Evolutionary conservation across 1,140 invertebrate genomes (phyloP), one percentile per base, ranked within the genome.

Genomic region (Drosophila bocki): DNA sequence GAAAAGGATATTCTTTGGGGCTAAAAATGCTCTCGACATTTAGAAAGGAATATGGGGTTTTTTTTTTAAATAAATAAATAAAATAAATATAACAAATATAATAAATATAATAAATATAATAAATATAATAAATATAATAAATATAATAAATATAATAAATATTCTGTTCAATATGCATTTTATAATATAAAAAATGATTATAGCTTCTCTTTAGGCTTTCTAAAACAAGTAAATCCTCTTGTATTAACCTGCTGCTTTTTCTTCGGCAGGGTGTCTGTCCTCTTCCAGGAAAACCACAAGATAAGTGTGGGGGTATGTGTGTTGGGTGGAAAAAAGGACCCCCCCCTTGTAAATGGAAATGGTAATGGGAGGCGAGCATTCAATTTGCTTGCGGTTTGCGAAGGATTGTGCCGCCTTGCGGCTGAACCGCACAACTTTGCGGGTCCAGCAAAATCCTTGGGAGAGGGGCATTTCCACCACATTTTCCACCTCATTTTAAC

Each of bases 311-410:
- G 33, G 15, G 58, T 63, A 26, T 22, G n/a, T 41, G 65, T 50
- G 61, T 26, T 11, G 17, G 45, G 9, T 19, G 17, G 44, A 12
- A 45, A 45, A 12, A 2, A 19, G 15, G 39, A 51, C 48, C 22
- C 22, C 19, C 19, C 22, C 22, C 22, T 32, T 7, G n/a, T 17
- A 53, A 35, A 33, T 19, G 50, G n/a, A 22, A 54, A 54, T 54
- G 51, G 19, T 19, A 48, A 62, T 17, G 33, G 47, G 59, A 59
- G 39, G 47, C 9, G 50, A 72, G 53, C 69, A 78, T 81, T 85
- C 58, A 86, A 82, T 82, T 86, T 79, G 75, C 59, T 48, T 79
- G 82, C 60, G 78, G 82, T 82, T 85, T 50, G 22, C 32, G 29
- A 51, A 56, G 29, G 47, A 71, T 41, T 42, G 59, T 37, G 37